Base-by-base conservation (phyloP, 2,113 vertebrate genomes). In the Eleginops maclovinus region DNA sequence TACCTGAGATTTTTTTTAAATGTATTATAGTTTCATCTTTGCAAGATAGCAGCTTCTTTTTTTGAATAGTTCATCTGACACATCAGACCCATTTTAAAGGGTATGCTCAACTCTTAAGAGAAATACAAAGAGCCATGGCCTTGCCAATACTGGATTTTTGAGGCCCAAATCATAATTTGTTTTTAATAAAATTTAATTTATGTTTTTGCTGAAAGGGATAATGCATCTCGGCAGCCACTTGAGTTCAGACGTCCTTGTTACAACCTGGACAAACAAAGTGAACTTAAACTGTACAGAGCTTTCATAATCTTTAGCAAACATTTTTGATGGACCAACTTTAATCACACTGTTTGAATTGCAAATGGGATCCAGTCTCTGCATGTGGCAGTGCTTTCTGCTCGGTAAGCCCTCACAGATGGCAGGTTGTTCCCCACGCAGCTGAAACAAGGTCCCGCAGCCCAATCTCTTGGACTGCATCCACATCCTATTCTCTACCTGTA, bases 401-500 rank as follows among this genome's bases (percentile, higher is more conserved):
- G 14, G 31, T 36, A 49, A 26, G 58, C 66, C 19, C 40, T 36
- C 56, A 58, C 71, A 76, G 49, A 68, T 55, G 59, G 47, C 54
- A 46, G 60, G 50, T 62, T 61, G 15, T 19, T 60, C 55, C 9
- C 47, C 49, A 40, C 46, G 6, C 31, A 54, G 46, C 21, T 71
- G 40, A 67, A 67, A 72, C 41, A 2, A 4, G 4, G 24, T 36
- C 13, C 9, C 3, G 41, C 0, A 4, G 77, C 44, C 31, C 50
- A 1, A n/a, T 43, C 17, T 22, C 16, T 28, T 43, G 41, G 61
- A 16, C 55, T 5, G 72, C 21, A 12, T 75, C 53, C 58, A 69
- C 62, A 43, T 74, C 49, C 17, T 49, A 72, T 68, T 60, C 59
- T 66, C 50, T 43, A 64, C 60, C 72, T 72, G 71, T 46, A 31